Evolutionary conservation across 2,888 invertebrate genomes (phyloP).

Genomic region (Megastigmus dorsalis): DNA sequence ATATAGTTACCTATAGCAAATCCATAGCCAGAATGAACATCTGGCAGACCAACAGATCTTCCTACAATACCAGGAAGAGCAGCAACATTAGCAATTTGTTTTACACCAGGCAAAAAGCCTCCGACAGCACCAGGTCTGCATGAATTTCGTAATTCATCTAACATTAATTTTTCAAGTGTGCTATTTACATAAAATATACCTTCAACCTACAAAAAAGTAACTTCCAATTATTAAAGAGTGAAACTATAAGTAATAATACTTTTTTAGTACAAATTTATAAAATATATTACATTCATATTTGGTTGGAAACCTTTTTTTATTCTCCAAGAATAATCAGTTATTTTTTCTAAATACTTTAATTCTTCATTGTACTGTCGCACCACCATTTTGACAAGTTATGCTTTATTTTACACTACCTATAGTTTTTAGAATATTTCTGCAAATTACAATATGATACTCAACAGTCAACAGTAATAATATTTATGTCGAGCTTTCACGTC

Average conservation of each 20-base stretch:
- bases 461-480: too few relatives aligned
- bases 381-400: constrained; percentile 80
- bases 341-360: constrained; percentile 92
- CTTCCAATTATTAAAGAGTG: constrained; percentile 6
- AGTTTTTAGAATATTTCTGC: too few relatives aligned
- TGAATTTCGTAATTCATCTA: constrained; percentile 94
- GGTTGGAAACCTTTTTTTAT: constrained; percentile 99
- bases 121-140: constrained; percentile 93
- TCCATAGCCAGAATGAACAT: constrained; percentile 98
- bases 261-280: constrained; percentile 54
- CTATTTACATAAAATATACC: constrained; percentile 97
- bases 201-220: constrained; percentile 84
- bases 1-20: constrained; percentile 96
- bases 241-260: background rate
- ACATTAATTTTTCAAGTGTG: constrained; percentile 94
- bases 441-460: too few relatives aligned
- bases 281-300: constrained; percentile 98
- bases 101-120: constrained; percentile 98
- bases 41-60: constrained; percentile 94
- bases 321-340: constrained; percentile 89
- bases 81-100: constrained; percentile 99
- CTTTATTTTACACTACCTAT: too few relatives aligned
- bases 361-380: constrained; percentile 95
- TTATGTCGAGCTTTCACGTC: background rate
- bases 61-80: constrained; percentile 98